Base-by-base conservation (phyloP, 2,113 vertebrate species). In the Opisthocomus hoazin region DNA sequence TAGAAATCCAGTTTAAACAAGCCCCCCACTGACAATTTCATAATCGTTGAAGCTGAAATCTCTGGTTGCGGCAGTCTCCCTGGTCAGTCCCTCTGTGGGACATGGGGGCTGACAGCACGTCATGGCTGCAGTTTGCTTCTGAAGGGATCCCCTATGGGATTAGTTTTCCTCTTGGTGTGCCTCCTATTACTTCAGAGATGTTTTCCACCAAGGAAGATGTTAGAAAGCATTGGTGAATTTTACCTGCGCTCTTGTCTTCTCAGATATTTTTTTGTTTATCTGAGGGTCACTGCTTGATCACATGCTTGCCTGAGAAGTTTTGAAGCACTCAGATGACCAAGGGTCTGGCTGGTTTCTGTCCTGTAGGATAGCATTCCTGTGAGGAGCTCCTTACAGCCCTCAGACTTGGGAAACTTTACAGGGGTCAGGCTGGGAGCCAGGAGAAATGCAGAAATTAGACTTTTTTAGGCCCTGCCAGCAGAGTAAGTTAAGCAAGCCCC, bases 251-350 rank as follows among this genome's bases (percentile, higher is more conserved):
- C 46, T 89, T 64, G 12, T 41, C 53, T 78, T 66, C 34, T 66
- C 29, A 6, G 30, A 15, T 61, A 11, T 78, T 41, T 11, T 19
- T 7, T 26, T 61, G 11, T 56, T 34, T 29, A 6, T 39, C 30
- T 56, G 36, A 50, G 53, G 21, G 32, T 78, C 45, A 36, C 19
- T 36, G 41, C 26, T 58, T 68, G 18, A 26, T 64, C 12, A 10
- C 1, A 0, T 4, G 12, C 10, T 1, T 54, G 77, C 11, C 17
- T 21, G 1, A 36, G 45, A n/a, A 50, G 30, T 12, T 75, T 45
- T 87, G 57, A 51, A 66, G 23, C 15, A 21, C 30, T 76, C 14
- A 0, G 60, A 10, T 41, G 15, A 22, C 12, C 24, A 9, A 20
- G 45, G n/a, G 10, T 2, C 17, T 36, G 15, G 23, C 23, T 79